phyloP scores from a whole-genome alignment of 23 tunicate genomes.

The Ascidia mentula region DNA sequence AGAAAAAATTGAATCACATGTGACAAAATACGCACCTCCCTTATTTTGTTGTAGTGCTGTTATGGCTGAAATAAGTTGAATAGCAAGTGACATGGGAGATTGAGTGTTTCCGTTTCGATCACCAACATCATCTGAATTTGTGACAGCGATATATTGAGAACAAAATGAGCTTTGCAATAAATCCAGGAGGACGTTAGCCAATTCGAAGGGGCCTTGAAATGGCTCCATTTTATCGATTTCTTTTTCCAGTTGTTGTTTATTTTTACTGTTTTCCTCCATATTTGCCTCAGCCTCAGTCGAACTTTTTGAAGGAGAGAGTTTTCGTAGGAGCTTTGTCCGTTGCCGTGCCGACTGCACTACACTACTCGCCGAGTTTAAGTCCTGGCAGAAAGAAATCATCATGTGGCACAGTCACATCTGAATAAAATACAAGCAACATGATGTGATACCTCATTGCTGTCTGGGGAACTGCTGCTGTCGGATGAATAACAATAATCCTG shows the following conservation, averaged over 20 bases:
- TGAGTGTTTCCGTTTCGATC: constrained; percentile 18
- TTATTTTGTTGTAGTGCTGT: constrained; percentile 64
- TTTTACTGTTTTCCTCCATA: not conserved
- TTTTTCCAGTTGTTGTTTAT: not conserved
- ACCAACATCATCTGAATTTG: not conserved
- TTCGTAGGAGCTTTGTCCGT: not conserved
- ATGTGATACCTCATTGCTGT: constrained; percentile 6
- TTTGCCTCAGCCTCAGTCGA: not conserved
- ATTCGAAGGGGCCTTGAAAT: constrained; percentile 47
- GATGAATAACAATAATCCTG: not conserved
- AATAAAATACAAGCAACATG: too few relatives aligned
- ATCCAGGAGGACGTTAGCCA: constrained; percentile 49
- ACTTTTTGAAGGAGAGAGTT: not conserved
- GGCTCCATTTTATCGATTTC: not conserved
- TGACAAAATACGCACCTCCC: constrained; percentile 11
- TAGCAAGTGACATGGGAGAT: constrained; percentile 83
- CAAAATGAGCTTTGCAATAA: constrained; percentile 62
- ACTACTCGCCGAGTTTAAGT: not conserved
- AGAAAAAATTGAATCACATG: not conserved
- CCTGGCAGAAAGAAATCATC: not conserved
- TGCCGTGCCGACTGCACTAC: not conserved
- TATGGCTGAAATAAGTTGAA: constrained; percentile 75
- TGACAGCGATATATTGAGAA: constrained; percentile 14
- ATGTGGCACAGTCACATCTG: not conserved
- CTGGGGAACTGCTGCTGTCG: not conserved